A percentile compares a stretch with the other conserved stretches of the same genome.
Evolutionary conservation across 1,140 invertebrate genomes (phyloP).

Genomic region (Capitella teleta): DNA sequence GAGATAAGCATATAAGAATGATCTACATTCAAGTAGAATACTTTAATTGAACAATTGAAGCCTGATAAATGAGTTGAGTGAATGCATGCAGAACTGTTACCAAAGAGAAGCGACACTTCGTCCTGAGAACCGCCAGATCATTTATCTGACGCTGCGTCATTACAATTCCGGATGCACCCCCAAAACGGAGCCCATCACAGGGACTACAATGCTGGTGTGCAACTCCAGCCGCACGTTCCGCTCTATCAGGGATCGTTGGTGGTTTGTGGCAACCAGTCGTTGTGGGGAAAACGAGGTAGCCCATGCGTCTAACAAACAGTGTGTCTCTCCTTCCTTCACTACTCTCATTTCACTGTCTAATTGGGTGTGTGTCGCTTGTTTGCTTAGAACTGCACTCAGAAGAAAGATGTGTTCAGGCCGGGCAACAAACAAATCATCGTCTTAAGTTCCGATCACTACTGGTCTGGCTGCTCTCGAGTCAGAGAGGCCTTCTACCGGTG

Average conservation of each 20-base stretch:
- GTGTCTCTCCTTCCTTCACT: not conserved
- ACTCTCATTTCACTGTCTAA: not conserved
- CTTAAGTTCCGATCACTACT: constrained; percentile 42
- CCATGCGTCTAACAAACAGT: not conserved
- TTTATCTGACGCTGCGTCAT: constrained; percentile 49
- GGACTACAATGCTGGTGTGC: constrained; percentile 12
- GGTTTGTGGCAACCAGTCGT: constrained; percentile 16
- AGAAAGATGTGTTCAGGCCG: constrained; percentile 10
- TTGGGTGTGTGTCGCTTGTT: not conserved
- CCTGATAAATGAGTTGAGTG: too few species aligned
- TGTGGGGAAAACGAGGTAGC: not conserved
- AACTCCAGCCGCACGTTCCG: constrained; percentile 20
- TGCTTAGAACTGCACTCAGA: not conserved
- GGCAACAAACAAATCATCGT: constrained; percentile 65
- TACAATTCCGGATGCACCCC: constrained; percentile 12
- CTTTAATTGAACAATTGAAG: too few species aligned
- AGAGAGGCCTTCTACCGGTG: constrained; percentile 27
- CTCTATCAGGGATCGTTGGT: constrained; percentile 27
- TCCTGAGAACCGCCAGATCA: constrained; percentile 59
- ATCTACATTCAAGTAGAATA: too few species aligned
- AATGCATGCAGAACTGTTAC: constrained; percentile 59
- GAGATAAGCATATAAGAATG: too few species aligned
- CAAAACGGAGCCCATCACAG: constrained; percentile 41
- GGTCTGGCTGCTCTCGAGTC: constrained; percentile 12
- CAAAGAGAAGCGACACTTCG: constrained; percentile 55